Evolutionary conservation across 2,113 vertebrate species (phyloP).

Genomic region (Egretta garzetta): DNA sequence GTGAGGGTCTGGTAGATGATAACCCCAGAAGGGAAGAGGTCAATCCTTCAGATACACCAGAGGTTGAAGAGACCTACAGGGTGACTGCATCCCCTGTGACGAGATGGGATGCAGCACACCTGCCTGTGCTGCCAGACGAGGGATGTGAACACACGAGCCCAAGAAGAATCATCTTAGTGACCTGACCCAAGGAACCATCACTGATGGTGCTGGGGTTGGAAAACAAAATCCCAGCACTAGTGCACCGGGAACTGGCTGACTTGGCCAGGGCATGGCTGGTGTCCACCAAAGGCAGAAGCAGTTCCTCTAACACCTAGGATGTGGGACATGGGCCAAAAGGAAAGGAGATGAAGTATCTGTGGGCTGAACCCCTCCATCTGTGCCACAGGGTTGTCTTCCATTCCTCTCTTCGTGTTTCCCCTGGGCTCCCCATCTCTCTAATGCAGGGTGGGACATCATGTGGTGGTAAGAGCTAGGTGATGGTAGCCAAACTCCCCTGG

Average conservation of each 20-base stretch:
- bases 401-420: background rate
- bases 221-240: background rate
- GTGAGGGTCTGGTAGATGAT: background rate
- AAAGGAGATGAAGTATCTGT: background rate
- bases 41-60: background rate
- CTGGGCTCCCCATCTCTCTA: background rate
- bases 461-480: background rate
- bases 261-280: background rate
- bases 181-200: background rate
- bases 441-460: background rate
- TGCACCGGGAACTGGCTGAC: too few species aligned
- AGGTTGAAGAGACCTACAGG: background rate
- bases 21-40: background rate
- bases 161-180: background rate
- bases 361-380: background rate
- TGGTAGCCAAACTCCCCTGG: background rate
- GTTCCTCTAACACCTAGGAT: background rate
- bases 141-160: background rate
- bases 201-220: background rate
- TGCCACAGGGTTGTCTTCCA: background rate
- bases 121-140: background rate
- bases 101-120: background rate
- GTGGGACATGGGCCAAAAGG: background rate
- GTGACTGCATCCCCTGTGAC: fast-evolving
- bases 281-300: background rate